Conservation (phyloP, 2,888 invertebrate genomes). For the Cactoblastis cactorum region DNA sequence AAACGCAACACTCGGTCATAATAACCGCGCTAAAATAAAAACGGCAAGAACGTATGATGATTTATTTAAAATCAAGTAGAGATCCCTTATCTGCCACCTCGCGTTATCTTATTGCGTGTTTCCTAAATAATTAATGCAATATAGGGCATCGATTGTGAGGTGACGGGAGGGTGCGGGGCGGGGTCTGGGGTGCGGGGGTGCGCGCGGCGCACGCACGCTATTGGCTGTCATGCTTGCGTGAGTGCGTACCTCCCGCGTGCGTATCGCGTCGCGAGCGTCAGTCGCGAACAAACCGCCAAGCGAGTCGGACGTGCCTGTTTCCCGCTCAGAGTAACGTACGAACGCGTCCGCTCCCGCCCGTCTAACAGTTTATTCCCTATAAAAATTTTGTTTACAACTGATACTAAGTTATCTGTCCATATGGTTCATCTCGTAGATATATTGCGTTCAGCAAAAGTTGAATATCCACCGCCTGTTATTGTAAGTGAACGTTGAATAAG, state of each 20-base stretch:
- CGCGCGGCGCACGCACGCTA: slow-evolving; percentile 77
- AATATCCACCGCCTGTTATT: slow-evolving; percentile 86
- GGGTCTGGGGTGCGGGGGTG: slow-evolving; percentile 64
- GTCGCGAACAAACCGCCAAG: slow-evolving; percentile 61
- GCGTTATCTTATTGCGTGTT: slow-evolving; percentile 80
- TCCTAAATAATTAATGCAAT: slow-evolving; percentile 81
- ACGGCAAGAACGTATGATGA: slow-evolving; percentile 40
- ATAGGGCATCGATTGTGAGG: slow-evolving; percentile 80
- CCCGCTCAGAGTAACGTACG: slow-evolving; percentile 49
- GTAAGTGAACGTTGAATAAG: slow-evolving; percentile 79
- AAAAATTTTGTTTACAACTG: slow-evolving; percentile 55
- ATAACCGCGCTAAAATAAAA: slow-evolving; percentile 6
- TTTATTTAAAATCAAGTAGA: slow-evolving; percentile 64
- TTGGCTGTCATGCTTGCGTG: slow-evolving; percentile 75
- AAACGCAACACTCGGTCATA: slow-evolving; percentile 1
- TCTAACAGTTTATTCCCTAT: slow-evolving; percentile 36
- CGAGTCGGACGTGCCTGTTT: slow-evolving; percentile 49
- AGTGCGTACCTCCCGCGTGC: slow-evolving; percentile 77
- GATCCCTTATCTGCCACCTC: slow-evolving; percentile 77
- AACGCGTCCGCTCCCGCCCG: slow-evolving; percentile 52
- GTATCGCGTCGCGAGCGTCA: slow-evolving; percentile 61
- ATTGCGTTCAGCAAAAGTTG: slow-evolving; percentile 88
- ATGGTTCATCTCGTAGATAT: slow-evolving; percentile 91
- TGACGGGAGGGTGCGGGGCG: slow-evolving; percentile 68
- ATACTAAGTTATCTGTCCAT: slow-evolving; percentile 81